Percentiles rank a stretch among this genome's conserved stretches.
Evolutionary conservation across 2,888 invertebrate genomes (phyloP).

Genomic region (Scotopteryx bipunctaria): DNA sequence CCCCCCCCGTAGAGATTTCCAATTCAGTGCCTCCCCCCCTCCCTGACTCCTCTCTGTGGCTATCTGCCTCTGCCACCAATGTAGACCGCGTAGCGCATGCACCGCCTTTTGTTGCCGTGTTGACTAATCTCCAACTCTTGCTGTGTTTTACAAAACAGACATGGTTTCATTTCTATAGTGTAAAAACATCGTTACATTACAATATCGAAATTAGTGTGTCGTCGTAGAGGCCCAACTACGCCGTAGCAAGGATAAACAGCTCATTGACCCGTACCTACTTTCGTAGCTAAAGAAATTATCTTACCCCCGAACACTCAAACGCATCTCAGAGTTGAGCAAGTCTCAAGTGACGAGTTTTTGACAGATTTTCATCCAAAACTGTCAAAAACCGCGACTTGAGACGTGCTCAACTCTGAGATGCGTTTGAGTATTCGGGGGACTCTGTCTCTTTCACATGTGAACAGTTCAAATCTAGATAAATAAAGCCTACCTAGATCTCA

Average conservation of each 20-base stretch:
- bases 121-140: constrained; percentile 41
- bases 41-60: constrained; percentile 9
- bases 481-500: no score
- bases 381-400: no score
- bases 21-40: constrained; percentile 6
- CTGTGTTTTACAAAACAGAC: constrained; percentile 4
- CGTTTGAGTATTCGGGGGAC: no score
- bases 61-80: constrained; percentile 31
- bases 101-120: constrained; percentile 37
- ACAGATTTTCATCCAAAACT: no score
- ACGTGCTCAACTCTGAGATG: no score
- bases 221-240: neutral
- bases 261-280: neutral
- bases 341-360: no score
- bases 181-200: neutral
- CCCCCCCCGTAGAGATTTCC: no score
- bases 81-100: constrained; percentile 20
- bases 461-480: no score
- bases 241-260: neutral
- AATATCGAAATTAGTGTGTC: neutral
- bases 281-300: no score
- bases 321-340: no score
- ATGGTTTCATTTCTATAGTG: neutral
- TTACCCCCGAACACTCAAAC: no score
- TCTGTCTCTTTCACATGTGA: no score